These are phyloP conservation scores for Trichomycterus rosablanca DNA, from an alignment of 2,113 vertebrate species.

Conservation along the genomic window DNA sequence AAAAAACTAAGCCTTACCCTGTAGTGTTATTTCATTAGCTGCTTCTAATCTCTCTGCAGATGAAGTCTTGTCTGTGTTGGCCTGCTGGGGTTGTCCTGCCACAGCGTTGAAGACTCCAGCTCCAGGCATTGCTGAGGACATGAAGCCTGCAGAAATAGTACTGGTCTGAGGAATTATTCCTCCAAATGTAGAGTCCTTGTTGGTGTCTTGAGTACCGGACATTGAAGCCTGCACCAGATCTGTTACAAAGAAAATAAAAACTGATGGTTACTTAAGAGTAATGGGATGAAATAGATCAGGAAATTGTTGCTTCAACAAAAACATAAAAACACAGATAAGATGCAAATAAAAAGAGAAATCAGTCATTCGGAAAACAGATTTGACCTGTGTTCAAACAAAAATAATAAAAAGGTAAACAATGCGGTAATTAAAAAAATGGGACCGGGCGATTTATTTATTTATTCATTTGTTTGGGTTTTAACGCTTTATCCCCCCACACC, in stretches of 20 bases:
- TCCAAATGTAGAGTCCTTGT: constrained; percentile 83
- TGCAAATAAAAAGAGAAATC: no score
- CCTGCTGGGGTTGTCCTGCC: constrained; percentile 65
- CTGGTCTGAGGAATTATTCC: constrained; percentile 79
- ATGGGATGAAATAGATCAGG: no score
- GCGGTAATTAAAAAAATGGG: no score
- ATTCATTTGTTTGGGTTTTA: no score
- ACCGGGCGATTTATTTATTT: no score
- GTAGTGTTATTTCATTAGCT: constrained; percentile 74
- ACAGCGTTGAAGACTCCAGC: constrained; percentile 80
- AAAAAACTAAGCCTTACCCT: constrained; percentile 68
- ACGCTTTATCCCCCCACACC: no score
- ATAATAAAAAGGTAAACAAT: no score
- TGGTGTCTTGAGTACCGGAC: constrained; percentile 74
- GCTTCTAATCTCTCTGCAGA: constrained; percentile 76
- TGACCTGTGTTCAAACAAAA: no score
- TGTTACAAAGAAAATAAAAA: constrained; percentile 47
- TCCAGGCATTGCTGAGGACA: constrained; percentile 79
- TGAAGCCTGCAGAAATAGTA: constrained; percentile 75
- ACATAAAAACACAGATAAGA: no score
- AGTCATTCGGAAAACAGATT: no score
- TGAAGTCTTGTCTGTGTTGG: constrained; percentile 75
- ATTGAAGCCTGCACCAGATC: constrained; percentile 82
- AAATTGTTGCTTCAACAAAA: no score
- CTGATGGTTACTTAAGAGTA: no score